Base-by-base conservation (phyloP, 2,113 vertebrate species). In the Ochotona curzoniae region DNA sequence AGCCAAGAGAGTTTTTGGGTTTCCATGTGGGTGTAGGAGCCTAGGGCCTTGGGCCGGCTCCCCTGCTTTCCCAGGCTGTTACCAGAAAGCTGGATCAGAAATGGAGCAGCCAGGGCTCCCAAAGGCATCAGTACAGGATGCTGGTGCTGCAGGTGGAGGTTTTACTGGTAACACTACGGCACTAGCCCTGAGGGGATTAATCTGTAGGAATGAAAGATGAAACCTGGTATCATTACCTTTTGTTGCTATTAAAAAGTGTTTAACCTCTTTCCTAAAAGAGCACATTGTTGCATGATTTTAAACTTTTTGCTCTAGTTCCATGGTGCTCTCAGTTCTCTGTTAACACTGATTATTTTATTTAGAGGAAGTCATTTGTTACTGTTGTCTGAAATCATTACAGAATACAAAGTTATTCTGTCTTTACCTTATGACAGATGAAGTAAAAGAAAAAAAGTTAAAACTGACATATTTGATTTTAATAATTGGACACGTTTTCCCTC, bases 201-300 rank as follows among this genome's bases (percentile, higher is more conserved):
- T 94, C 83, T 96, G n/a, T 69, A 71, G 84, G n/a, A 78, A 63
- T 47, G 81, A 54, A 30, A 5, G n/a, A 71, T 73, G 61, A 94
- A 76, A 23, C n/a, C 47, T 83, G 23, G 60, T 93, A 64, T 84
- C 69, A 89, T 94, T 93, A 94, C 51, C 61, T 83, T 93, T 32
- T 87, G 17, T 86, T 0, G 84, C 90, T 94, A 73, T 54, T 93
- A 87, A 93, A 85, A 91, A 0, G 7, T 89, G 64, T 95, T 94
- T 95, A 66, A 75, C 78, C 20, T 91, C 49, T 82, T 81, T 87
- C 82, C 28, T 95, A 78, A 69, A 95, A 87, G 87, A 93, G 30
- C 18, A 84, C 51, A n/a, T 51, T 91, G 64, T 83, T 67, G 15
- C 5, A 57, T 90, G 1, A 64, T 80, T 94, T 94, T 94, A 81